Evolutionary conservation across 2,888 invertebrate genomes (phyloP), one percentile per base, ranked within the genome.

Genomic region (Papilio protenor): DNA sequence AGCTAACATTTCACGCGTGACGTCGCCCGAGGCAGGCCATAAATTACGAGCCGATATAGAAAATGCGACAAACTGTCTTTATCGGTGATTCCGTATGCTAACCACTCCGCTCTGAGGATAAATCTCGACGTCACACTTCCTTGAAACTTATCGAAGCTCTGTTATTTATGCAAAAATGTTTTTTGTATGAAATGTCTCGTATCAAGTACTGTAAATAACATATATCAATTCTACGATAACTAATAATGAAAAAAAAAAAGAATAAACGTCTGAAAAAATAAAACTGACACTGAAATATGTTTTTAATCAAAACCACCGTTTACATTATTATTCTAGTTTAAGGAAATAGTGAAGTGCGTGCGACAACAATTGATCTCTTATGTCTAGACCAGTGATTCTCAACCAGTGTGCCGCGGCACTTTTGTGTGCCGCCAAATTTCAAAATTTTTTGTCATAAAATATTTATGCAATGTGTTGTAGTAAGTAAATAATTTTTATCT

Each of bases 1-100:
- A 84, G 84, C 87, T 86, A 87, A 90, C 87, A 88, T 89, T 88
- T 90, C 87, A 89, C 85, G 84, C 88, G 87, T 89, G 89, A 90
- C 89, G 87, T 82, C 83, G 89, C 89, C 84, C 83, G 82, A 81
- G 83, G 82, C 82, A 84, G 21, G 84, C 87, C 84, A 91, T 91
- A 91, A 90, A 91, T 91, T 90, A 86, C 88, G 86, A 83, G 85
- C 86, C 88, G 88, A 88, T 90, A 91, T 87, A 88, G 86, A 89
- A 90, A 89, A 90, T 88, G 84, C 87, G 86, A 83, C 83, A 89
- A 90, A 89, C 86, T 88, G 86, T 87, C 86, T 89, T 89, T 89
- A 88, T 87, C 89, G 85, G 86, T 86, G 64, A 78, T 78, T 57
- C 59, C 57, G 78, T 78, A 78, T 78, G 78, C 78, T 73, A 76